Evolutionary conservation across 1,140 invertebrate genomes (phyloP).

Genomic region (Lithobius niger): DNA sequence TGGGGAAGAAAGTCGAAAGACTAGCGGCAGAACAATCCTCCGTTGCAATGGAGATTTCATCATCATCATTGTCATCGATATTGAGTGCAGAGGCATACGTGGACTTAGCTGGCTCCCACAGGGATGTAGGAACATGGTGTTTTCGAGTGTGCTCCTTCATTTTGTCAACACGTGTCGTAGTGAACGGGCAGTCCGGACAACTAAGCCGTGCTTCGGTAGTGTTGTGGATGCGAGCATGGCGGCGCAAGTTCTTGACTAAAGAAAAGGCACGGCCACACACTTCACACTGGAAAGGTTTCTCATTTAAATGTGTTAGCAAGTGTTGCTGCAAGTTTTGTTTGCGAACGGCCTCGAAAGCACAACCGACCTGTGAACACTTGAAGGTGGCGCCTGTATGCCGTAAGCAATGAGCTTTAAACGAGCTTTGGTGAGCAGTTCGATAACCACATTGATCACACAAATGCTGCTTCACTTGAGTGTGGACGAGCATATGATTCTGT

Average conservation of each 20-base stretch:
- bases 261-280: conserved; percentile 37
- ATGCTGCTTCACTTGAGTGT: conserved; percentile 39
- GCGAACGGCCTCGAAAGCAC: conserved; percentile 35
- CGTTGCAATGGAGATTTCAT: too few species aligned
- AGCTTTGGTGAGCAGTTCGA: conserved; percentile 42
- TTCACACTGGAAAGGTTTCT: conserved; percentile 38
- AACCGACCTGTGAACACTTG: conserved; percentile 36
- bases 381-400: conserved; percentile 41
- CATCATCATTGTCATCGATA: too few species aligned
- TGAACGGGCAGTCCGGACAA: conserved; percentile 36
- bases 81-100: too few species aligned
- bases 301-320: conserved; percentile 41
- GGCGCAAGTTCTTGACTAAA: conserved; percentile 34
- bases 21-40: too few species aligned
- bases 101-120: too few species aligned
- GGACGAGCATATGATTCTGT: conserved; percentile 39
- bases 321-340: conserved; percentile 38
- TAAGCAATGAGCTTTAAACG: conserved; percentile 41
- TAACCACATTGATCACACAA: conserved; percentile 43
- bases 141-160: conserved; percentile 35
- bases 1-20: too few species aligned
- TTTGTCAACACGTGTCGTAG: conserved; percentile 40
- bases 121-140: conserved; percentile 4
- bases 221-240: conserved; percentile 36
- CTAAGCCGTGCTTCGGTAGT: conserved; percentile 15